Percentiles rank a stretch among this genome's conserved stretches.
Evolutionary conservation across 2,888 invertebrate genomes (phyloP).

Genomic region (Xylophagus ater): DNA sequence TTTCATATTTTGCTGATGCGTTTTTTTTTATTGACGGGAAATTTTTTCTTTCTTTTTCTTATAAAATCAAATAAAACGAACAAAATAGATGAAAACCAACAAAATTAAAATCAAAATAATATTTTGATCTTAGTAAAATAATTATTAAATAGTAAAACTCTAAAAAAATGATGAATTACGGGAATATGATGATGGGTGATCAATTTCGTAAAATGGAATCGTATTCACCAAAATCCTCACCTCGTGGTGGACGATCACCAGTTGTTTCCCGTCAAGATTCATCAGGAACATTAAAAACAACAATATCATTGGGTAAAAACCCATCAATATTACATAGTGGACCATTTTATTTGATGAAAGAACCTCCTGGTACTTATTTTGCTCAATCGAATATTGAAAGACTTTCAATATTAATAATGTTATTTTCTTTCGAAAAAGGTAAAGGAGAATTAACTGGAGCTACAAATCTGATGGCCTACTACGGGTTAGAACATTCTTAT

Average conservation of each 20-base stretch:
- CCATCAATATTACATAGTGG: conserved; percentile 95
- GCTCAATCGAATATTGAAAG: neutral
- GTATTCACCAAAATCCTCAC: conserved; percentile 92
- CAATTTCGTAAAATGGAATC: conserved; percentile 87
- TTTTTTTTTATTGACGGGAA: too few species aligned
- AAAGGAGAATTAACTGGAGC: conserved; percentile 91
- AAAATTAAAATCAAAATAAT: too few species aligned
- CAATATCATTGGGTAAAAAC: conserved; percentile 93
- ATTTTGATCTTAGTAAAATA: too few species aligned
- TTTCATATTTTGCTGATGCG: too few species aligned
- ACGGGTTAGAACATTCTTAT: conserved; percentile 93
- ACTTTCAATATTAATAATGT: neutral
- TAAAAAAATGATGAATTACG: conserved; percentile 35
- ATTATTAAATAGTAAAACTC: too few species aligned
- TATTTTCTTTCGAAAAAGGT: conserved; percentile 48
- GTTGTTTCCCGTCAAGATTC: conserved; percentile 94
- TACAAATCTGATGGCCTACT: conserved; percentile 92
- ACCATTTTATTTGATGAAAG: conserved; percentile 96
- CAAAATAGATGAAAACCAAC: too few species aligned
- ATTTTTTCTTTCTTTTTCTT: too few species aligned
- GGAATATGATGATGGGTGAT: conserved; percentile 79
- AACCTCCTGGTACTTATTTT: conserved; percentile 66
- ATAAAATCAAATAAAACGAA: too few species aligned
- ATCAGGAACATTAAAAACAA: conserved; percentile 93
- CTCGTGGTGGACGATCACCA: conserved; percentile 86